Conservation (phyloP, 2,797 vertebrate species). For the Fistularia commersonii region DNA sequence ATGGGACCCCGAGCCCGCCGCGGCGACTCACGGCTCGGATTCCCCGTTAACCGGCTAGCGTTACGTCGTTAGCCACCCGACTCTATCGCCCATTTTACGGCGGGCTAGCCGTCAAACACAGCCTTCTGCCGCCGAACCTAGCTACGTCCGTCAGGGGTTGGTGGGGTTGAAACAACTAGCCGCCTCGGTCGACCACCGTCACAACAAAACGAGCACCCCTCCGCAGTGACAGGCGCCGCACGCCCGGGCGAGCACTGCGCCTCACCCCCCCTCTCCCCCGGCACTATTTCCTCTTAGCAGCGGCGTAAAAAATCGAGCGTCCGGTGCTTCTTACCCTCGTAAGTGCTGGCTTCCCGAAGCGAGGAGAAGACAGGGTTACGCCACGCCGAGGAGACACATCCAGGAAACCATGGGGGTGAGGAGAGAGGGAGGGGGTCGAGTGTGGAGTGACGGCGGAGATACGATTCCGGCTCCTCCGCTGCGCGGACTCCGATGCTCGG, state of each 20-base stretch:
- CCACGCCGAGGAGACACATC: too few species aligned
- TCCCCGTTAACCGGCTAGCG: conserved; percentile 23
- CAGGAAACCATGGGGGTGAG: too few species aligned
- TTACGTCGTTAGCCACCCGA: conserved; percentile 27
- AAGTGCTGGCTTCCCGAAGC: too few species aligned
- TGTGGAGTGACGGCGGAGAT: background rate
- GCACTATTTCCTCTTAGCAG: background rate
- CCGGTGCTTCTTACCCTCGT: too few species aligned
- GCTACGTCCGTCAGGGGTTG: background rate
- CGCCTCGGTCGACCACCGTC: conserved; percentile 24
- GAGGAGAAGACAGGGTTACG: too few species aligned
- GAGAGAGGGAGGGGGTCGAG: background rate
- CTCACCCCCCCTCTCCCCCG: background rate
- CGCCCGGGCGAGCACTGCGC: conserved; percentile 21
- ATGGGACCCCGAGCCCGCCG: conserved; percentile 28
- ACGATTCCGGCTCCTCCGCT: conserved; percentile 10
- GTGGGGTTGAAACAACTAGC: background rate
- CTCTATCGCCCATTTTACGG: background rate
- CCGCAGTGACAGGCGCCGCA: conserved; percentile 53
- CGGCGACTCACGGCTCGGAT: conserved; percentile 20
- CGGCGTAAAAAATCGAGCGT: background rate
- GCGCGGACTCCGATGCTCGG: conserved; percentile 22
- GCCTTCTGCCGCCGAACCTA: background rate
- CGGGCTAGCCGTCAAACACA: conserved; percentile 1
- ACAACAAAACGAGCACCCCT: conserved; percentile 33